phyloP scores from a whole-genome alignment of 2,113 vertebrate species.

The Origma solitaria region DNA sequence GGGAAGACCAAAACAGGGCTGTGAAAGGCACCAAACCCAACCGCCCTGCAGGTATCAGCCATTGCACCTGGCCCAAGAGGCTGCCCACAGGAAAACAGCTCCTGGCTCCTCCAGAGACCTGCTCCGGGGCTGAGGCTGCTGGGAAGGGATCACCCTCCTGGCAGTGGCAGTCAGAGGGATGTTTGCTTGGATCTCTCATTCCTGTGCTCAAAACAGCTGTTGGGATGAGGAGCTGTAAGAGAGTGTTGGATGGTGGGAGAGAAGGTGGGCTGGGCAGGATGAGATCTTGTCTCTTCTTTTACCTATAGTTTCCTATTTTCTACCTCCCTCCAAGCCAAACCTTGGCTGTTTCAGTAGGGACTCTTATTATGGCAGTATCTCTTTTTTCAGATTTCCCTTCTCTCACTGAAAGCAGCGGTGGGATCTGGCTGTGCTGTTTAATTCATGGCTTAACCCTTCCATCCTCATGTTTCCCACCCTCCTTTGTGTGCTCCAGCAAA shows the following conservation, averaged over 20 bases:
- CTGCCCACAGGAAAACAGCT: not conserved
- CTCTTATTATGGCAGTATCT: not conserved
- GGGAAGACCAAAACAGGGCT: not conserved
- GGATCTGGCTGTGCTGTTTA: not conserved
- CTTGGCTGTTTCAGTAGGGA: not conserved
- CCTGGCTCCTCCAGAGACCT: not conserved
- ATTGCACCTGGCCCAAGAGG: not conserved
- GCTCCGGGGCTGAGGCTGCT: not conserved
- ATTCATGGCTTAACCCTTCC: not conserved
- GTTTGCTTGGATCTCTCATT: not conserved
- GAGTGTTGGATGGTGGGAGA: not conserved
- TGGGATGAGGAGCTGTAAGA: not conserved
- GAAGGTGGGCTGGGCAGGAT: not conserved
- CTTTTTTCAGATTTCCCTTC: not conserved
- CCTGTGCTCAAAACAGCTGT: not conserved
- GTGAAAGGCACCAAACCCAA: not conserved
- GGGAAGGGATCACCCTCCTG: not conserved
- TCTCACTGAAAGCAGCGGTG: not conserved
- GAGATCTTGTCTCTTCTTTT: not conserved
- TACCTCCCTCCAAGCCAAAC: not conserved
- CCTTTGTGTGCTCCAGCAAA: not conserved
- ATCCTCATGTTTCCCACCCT: not conserved
- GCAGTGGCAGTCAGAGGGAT: not conserved
- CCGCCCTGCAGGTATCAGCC: not conserved
- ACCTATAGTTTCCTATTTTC: not conserved